Percentiles rank a stretch among this genome's conserved stretches.
phyloP scores from a whole-genome alignment of 2,888 invertebrate species.

The Rugalucina vietnamica region DNA sequence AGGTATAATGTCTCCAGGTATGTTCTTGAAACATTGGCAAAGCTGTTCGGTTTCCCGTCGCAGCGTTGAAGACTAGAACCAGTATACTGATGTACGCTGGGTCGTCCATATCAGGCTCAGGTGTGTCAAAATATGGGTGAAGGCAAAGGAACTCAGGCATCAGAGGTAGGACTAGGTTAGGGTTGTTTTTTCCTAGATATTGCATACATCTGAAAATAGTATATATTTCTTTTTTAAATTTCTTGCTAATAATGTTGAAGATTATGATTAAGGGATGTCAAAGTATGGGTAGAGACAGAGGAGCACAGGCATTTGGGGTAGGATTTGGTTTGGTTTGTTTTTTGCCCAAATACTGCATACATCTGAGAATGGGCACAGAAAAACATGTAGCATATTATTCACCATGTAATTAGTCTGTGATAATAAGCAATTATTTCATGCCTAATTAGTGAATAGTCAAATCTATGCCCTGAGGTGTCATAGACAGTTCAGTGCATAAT shows the following conservation, averaged over 20 bases:
- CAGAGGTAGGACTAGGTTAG: slow-evolving; percentile 94
- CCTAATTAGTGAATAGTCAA: no score
- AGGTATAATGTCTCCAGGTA: slow-evolving; percentile 96
- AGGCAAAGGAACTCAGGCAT: slow-evolving; percentile 94
- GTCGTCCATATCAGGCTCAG: slow-evolving; percentile 98
- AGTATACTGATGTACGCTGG: slow-evolving; percentile 95
- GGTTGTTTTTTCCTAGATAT: slow-evolving; percentile 94
- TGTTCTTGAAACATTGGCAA: slow-evolving; percentile 96
- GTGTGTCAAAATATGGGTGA: slow-evolving; percentile 98
- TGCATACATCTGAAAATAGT: slow-evolving; percentile 90
- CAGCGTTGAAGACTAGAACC: slow-evolving; percentile 97
- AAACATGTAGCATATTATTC: no score
- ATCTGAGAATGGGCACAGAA: no score
- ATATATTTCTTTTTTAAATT: no score
- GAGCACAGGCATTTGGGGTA: slow-evolving; percentile 94
- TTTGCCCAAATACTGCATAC: slow-evolving; percentile 95
- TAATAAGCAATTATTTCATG: no score
- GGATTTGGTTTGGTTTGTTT: slow-evolving; percentile 94
- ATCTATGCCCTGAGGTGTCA: no score
- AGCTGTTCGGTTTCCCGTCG: slow-evolving; percentile 95
- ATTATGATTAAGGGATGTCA: no score
- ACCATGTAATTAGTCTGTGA: no score
- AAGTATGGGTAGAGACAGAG: slow-evolving; percentile 98
- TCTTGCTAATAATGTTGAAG: no score
- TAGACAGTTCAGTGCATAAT: no score